Evolutionary conservation across 2,797 vertebrate species (phyloP).

Genomic region (Macrochelys suwanniensis): DNA sequence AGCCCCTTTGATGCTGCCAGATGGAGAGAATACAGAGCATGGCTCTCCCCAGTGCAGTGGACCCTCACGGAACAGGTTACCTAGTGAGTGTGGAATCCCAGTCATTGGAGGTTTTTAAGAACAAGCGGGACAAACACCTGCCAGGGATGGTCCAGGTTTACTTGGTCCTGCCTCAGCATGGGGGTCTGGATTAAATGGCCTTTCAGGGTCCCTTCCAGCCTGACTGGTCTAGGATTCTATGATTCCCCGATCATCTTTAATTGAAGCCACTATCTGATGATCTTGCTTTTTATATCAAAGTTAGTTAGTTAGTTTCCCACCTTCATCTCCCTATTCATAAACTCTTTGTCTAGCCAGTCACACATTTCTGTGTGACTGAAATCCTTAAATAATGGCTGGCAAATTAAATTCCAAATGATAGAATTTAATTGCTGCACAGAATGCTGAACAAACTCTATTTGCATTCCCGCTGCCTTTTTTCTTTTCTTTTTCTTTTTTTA

Average conservation of each 20-base stretch:
- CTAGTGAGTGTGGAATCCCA: too few species aligned
- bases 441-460: neutral
- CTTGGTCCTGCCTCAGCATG: too few species aligned
- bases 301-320: neutral
- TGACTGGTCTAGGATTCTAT: neutral
- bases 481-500: neutral
- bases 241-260: neutral
- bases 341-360: neutral
- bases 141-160: too few species aligned
- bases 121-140: too few species aligned
- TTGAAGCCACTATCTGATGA: neutral
- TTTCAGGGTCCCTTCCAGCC: too few species aligned
- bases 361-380: neutral
- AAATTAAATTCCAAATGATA: neutral
- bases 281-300: neutral
- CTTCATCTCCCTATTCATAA: neutral
- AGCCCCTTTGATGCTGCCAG: neutral
- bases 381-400: neutral
- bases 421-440: neutral
- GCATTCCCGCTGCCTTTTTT: neutral
- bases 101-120: too few species aligned
- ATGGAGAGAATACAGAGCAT: neutral
- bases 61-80: neutral
- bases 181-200: too few species aligned
- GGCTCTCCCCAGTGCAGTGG: neutral